These are phyloP conservation scores for Lepus timidus DNA, from an alignment of 2,113 vertebrate species.

Conservation along the genomic window DNA sequence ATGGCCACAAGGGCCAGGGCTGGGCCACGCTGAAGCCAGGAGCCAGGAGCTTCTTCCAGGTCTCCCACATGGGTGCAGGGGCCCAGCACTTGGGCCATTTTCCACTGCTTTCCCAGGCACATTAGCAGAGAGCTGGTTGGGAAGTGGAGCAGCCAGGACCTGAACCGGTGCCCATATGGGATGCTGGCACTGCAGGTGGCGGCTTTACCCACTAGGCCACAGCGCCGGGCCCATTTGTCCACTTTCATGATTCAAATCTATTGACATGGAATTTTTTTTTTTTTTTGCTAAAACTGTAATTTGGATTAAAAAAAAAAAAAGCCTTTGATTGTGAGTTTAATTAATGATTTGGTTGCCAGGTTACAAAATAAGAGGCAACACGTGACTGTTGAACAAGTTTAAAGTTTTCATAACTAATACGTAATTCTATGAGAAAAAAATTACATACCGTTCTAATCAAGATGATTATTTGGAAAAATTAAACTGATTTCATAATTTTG, in stretches of 20 bases:
- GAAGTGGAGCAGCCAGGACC: too few relatives aligned
- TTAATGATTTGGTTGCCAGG: background rate
- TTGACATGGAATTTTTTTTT: background rate
- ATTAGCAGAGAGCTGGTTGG: too few relatives aligned
- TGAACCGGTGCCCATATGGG: too few relatives aligned
- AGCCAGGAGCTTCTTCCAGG: too few relatives aligned
- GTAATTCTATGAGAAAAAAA: background rate
- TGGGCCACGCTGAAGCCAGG: too few relatives aligned
- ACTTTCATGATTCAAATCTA: constrained; percentile 36
- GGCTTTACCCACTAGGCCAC: too few relatives aligned
- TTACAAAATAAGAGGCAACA: background rate
- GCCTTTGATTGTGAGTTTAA: background rate
- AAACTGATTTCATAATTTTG: constrained; percentile 31
- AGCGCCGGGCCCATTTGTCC: background rate
- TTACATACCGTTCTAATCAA: background rate
- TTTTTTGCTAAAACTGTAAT: background rate
- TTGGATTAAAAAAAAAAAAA: background rate
- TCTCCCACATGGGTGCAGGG: too few relatives aligned
- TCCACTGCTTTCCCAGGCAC: too few relatives aligned
- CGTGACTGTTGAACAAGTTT: background rate
- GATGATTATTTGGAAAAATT: constrained; percentile 43
- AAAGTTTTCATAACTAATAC: constrained; percentile 34
- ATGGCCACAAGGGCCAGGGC: too few relatives aligned
- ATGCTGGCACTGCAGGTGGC: too few relatives aligned
- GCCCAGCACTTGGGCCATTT: too few relatives aligned